These are phyloP conservation scores for Eupithecia tripunctaria DNA, from an alignment of 2,888 invertebrate genomes.

Conservation along the genomic window DNA sequence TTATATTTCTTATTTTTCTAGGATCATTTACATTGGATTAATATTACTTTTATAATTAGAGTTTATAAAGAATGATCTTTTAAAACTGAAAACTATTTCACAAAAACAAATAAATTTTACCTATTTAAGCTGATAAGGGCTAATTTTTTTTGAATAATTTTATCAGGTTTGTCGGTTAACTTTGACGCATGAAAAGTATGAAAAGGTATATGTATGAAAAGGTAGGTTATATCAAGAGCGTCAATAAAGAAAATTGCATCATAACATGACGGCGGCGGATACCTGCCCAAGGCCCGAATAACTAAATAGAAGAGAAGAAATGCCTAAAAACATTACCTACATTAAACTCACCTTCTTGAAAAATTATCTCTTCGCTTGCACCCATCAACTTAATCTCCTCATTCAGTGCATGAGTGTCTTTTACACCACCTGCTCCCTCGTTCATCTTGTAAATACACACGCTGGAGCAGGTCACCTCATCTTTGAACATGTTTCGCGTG, in stretches of 20 bases:
- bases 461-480: slow-evolving; percentile 58
- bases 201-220: too few species aligned
- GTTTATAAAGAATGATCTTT: too few species aligned
- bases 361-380: neutral
- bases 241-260: too few species aligned
- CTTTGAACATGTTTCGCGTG: slow-evolving; percentile 61
- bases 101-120: neutral
- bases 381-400: neutral
- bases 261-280: too few species aligned
- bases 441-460: slow-evolving; percentile 54
- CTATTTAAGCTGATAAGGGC: neutral
- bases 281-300: too few species aligned
- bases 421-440: too few species aligned
- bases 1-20: too few species aligned
- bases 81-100: too few species aligned
- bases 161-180: neutral
- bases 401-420: neutral
- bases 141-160: too few species aligned
- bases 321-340: neutral
- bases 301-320: neutral
- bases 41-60: too few species aligned
- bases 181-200: neutral
- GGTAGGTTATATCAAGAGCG: too few species aligned
- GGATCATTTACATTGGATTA: too few species aligned
- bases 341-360: neutral